Conservation (phyloP, 2,113 vertebrate species). For the Atrichornis clamosus region DNA sequence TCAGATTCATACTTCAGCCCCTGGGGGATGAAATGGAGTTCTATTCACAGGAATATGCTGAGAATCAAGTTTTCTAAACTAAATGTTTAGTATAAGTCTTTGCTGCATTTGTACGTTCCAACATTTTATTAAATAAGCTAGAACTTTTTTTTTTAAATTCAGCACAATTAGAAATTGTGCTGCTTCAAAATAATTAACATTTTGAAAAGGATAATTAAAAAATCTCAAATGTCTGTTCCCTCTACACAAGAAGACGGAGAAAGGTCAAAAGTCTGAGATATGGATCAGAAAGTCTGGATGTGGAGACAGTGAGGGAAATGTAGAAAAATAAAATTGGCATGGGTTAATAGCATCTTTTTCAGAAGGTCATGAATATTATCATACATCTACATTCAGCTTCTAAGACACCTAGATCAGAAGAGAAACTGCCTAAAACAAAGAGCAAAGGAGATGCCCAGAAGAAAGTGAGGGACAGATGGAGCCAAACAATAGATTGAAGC, state of each 20-base stretch:
- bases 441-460: background rate
- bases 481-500: background rate
- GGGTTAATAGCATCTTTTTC: background rate
- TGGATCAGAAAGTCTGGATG: background rate
- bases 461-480: background rate
- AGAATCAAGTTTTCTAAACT: background rate
- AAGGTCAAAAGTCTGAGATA: background rate
- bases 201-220: background rate
- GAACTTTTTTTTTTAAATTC: background rate
- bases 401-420: background rate
- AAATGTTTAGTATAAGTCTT: background rate
- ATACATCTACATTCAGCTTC: background rate
- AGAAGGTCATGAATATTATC: background rate
- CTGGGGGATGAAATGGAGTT: background rate
- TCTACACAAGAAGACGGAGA: background rate
- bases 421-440: background rate
- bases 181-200: background rate
- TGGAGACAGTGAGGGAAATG: background rate
- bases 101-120: background rate
- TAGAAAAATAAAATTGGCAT: background rate
- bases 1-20: background rate
- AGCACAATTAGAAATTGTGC: background rate
- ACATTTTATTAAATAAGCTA: background rate
- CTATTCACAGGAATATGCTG: background rate
- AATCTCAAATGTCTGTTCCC: background rate